A percentile compares a stretch with the other conserved stretches of the same genome.
Evolutionary conservation across 2,797 vertebrate species (phyloP).

Genomic region (Acropternis orthonyx): DNA sequence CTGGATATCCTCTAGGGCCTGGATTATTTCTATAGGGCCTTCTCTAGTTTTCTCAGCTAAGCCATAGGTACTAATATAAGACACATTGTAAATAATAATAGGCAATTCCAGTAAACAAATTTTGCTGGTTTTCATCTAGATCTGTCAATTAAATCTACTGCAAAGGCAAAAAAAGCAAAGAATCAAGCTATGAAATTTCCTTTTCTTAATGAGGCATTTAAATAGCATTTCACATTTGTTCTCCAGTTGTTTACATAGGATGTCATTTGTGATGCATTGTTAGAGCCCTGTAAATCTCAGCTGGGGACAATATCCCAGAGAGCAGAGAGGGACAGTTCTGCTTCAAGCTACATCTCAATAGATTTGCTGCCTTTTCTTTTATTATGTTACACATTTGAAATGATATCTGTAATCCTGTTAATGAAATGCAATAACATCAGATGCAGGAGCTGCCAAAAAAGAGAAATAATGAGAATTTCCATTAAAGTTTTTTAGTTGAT

Average conservation of each 20-base stretch:
- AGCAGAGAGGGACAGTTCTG: not conserved
- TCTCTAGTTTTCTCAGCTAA: not conserved
- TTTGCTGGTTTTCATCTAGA: constrained; percentile 4
- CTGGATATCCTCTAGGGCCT: not conserved
- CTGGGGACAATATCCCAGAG: constrained; percentile 28
- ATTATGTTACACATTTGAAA: constrained; percentile 25
- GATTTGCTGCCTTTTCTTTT: constrained; percentile 31
- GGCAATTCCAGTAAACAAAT: constrained; percentile 26
- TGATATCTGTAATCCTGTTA: constrained; percentile 30
- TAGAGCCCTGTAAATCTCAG: constrained; percentile 35
- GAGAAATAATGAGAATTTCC: not conserved
- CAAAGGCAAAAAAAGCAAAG: constrained; percentile 21
- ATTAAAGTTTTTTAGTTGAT: not conserved
- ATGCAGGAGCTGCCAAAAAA: not conserved
- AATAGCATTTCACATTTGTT: constrained; percentile 35
- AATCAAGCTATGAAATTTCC: constrained; percentile 28
- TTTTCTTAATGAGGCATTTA: constrained; percentile 51
- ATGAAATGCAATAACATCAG: constrained; percentile 42
- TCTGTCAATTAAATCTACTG: constrained; percentile 24
- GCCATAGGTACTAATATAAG: not conserved
- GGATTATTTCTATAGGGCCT: not conserved
- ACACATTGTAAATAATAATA: not conserved
- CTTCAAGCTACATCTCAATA: constrained; percentile 28
- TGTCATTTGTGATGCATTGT: constrained; percentile 46
- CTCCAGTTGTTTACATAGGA: constrained; percentile 35